Percentiles rank a stretch among this genome's conserved stretches.
Conservation (phyloP, 2,113 vertebrate genomes). For the Alosa alosa region DNA sequence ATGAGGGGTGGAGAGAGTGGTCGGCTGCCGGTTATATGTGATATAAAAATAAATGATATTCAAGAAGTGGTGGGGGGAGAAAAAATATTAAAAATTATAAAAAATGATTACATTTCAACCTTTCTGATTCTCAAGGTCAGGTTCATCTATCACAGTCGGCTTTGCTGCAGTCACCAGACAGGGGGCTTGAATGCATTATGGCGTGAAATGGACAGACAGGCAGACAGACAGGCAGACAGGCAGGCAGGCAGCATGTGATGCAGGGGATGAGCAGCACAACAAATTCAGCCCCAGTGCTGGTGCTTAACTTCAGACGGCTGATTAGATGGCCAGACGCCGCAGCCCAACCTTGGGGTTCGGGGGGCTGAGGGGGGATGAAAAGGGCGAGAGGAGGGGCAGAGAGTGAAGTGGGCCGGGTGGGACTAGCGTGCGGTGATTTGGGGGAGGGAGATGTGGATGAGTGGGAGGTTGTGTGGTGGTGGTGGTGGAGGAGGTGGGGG, state of each 20-base stretch:
- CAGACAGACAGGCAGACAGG: not conserved
- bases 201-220: constrained; percentile 43
- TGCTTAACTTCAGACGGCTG: constrained; percentile 49
- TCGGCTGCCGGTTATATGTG: constrained; percentile 38
- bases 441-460: not conserved
- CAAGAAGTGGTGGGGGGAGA: constrained; percentile 40
- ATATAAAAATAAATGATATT: constrained; percentile 56
- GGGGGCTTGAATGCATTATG: constrained; percentile 68
- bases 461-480: not conserved
- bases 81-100: constrained; percentile 20
- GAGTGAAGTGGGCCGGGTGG: constrained; percentile 37
- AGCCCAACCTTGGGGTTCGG: constrained; percentile 69
- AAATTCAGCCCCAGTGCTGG: constrained; percentile 57
- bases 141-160: constrained; percentile 68
- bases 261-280: constrained; percentile 59
- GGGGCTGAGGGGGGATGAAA: constrained; percentile 45
- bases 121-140: constrained; percentile 70
- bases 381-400: constrained; percentile 50
- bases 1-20: constrained; percentile 24
- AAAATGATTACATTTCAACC: constrained; percentile 63
- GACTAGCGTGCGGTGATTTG: not conserved
- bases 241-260: constrained; percentile 50
- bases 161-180: constrained; percentile 58
- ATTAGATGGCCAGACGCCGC: constrained; percentile 72
- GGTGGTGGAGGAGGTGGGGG: constrained; percentile 15